Evolutionary conservation across 1,140 invertebrate genomes (phyloP).

Genomic region (Lucilia sericata): DNA sequence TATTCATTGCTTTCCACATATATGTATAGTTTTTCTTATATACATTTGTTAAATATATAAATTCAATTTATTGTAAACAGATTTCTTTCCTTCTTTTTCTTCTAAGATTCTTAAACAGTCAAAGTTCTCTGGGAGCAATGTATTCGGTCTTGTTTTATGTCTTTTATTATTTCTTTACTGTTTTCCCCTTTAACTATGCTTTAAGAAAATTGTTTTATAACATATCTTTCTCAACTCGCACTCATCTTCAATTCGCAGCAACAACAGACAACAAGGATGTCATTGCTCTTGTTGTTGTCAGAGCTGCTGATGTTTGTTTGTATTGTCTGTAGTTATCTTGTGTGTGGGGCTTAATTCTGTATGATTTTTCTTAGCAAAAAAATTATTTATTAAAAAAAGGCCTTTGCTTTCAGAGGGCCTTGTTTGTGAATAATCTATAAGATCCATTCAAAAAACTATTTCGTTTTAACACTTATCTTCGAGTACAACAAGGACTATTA

Average conservation of each 20-base stretch:
- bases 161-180: background rate
- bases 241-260: background rate
- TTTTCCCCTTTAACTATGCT: background rate
- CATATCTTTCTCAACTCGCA: background rate
- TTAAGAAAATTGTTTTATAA: conserved; percentile 18
- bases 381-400: no score
- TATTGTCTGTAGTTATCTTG: no score
- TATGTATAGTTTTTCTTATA: no score
- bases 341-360: no score
- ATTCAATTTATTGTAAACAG: no score
- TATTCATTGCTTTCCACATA: no score
- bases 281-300: background rate
- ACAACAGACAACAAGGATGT: background rate
- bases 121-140: background rate
- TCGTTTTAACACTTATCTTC: background rate
- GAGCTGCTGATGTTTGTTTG: background rate
- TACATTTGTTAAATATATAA: no score
- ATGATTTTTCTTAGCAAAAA: no score
- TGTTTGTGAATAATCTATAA: background rate
- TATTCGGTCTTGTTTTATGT: background rate
- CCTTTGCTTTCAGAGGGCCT: no score
- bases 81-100: no score
- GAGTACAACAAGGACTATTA: no score
- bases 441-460: background rate
- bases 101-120: background rate